Evolutionary conservation across 53 echinoderm and acorn worm species (phyloP).

Genomic region (Antedon mediterranea): DNA sequence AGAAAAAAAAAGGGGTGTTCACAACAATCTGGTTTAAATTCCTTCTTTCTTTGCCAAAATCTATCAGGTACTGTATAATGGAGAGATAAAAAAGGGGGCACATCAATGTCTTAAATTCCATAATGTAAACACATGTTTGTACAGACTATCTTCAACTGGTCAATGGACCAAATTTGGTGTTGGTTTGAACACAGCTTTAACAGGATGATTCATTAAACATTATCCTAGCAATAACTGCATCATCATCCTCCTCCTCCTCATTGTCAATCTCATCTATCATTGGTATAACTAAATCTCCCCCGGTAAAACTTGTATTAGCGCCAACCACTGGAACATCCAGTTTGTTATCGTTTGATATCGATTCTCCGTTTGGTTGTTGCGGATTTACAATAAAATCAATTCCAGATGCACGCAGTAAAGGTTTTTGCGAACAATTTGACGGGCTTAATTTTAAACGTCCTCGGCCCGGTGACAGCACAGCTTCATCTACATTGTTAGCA

Average conservation of each 20-base stretch:
- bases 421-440: background rate
- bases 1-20: too few relatives aligned
- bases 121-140: too few relatives aligned
- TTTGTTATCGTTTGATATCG: background rate
- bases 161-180: too few relatives aligned
- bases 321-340: background rate
- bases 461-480: background rate
- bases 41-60: too few relatives aligned
- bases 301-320: background rate
- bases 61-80: too few relatives aligned
- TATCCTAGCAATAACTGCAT: background rate
- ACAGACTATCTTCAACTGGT: too few relatives aligned
- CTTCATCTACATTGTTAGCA: background rate
- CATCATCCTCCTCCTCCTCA: background rate
- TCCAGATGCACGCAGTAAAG: background rate
- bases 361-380: background rate
- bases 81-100: too few relatives aligned
- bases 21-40: too few relatives aligned
- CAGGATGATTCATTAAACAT: background rate
- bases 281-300: background rate
- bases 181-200: too few relatives aligned
- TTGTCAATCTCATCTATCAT: background rate
- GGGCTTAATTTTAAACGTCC: background rate
- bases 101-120: too few relatives aligned
- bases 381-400: background rate